These are phyloP conservation scores for Triplophysa dalaica DNA, from an alignment of 2,113 vertebrate species.

Conservation along the genomic window DNA sequence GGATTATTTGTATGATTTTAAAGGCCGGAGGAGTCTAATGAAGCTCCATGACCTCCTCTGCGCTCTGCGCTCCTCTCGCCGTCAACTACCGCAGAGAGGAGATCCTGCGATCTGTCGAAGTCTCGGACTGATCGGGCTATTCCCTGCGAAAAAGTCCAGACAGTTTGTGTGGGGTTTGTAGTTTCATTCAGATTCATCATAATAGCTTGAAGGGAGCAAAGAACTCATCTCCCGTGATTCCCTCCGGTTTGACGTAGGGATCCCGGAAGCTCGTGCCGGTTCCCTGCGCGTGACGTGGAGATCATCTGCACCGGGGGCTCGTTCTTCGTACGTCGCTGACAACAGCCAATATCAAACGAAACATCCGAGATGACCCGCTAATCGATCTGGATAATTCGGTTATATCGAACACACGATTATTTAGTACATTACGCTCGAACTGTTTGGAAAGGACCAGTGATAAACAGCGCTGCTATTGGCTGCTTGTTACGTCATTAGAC, in stretches of 20 bases:
- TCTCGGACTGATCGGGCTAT: conserved; percentile 16
- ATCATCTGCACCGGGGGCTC: background rate
- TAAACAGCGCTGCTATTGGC: no score
- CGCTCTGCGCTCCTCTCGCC: conserved; percentile 25
- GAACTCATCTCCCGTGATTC: conserved; percentile 30
- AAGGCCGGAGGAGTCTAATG: background rate
- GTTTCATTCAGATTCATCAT: background rate
- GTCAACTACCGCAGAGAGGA: conserved; percentile 18
- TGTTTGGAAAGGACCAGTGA: no score
- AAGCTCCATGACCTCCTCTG: conserved; percentile 30
- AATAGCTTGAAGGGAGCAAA: rapidly evolving
- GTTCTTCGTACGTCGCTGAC: no score
- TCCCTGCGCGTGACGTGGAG: conserved; percentile 47
- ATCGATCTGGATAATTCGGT: no score
- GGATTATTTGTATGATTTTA: background rate
- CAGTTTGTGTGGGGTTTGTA: conserved; percentile 21
- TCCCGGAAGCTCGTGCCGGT: conserved; percentile 25
- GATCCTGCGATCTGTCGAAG: background rate
- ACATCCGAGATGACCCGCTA: no score
- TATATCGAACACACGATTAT: no score
- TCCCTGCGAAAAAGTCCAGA: background rate
- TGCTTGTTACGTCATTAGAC: no score
- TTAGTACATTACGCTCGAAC: no score
- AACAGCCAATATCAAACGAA: no score
- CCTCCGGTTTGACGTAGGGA: background rate